Evolutionary conservation across 2,888 invertebrate species (phyloP).

Genomic region (Drosophila planitibia): DNA sequence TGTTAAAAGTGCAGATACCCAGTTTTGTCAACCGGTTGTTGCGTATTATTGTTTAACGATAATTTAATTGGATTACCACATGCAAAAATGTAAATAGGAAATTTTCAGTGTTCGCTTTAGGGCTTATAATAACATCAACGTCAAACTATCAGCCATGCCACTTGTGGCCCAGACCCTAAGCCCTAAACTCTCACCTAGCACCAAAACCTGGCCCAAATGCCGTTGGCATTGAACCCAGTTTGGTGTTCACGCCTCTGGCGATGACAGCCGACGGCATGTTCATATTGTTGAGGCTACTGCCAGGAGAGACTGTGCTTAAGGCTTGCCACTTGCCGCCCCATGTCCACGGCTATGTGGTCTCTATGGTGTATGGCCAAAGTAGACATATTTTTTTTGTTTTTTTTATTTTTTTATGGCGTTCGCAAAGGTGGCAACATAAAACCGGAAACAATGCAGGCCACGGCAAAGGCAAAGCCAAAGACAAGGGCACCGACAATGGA

Average conservation of each 20-base stretch:
- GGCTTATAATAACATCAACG: constrained; percentile 27
- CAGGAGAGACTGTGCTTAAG: constrained; percentile 38
- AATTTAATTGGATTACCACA: constrained; percentile 37
- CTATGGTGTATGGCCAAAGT: constrained; percentile 19
- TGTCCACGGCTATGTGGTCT: constrained; percentile 20
- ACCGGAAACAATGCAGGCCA: constrained; percentile 49
- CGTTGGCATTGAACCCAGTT: constrained; percentile 7
- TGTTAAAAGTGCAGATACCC: not conserved
- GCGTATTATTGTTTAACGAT: constrained; percentile 27
- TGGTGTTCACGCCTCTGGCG: constrained; percentile 15
- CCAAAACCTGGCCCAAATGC: constrained; percentile 1
- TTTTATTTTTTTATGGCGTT: constrained; percentile 64
- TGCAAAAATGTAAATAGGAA: constrained; percentile 17
- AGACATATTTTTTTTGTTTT: constrained; percentile 63
- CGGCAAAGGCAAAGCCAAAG: not conserved
- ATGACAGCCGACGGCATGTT: constrained; percentile 38
- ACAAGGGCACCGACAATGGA: not conserved
- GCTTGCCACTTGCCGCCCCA: constrained; percentile 33
- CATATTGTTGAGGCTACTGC: constrained; percentile 22
- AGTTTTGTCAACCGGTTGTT: not conserved
- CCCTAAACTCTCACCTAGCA: not conserved
- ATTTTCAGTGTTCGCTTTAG: constrained; percentile 28
- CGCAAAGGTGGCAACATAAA: constrained; percentile 69
- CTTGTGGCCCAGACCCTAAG: constrained; percentile 23
- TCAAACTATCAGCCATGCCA: constrained; percentile 36